Evolutionary conservation across 2,797 vertebrate species (phyloP), one percentile per base, ranked within the genome.

Genomic region (Gallirallus australis): DNA sequence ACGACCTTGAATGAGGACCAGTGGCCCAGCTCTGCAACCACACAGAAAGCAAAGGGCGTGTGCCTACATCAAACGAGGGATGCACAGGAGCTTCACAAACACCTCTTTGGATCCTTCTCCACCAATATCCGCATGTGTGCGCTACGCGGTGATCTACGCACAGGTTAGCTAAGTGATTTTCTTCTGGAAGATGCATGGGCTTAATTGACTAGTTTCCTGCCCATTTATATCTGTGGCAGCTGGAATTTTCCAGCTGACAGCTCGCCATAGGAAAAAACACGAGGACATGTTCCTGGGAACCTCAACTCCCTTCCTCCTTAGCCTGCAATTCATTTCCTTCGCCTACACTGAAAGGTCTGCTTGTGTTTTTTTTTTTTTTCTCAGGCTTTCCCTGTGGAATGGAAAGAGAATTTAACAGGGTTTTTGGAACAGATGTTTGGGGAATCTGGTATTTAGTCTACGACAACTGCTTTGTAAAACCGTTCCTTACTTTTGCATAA

Each of bases 401-500:
- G 63, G 90, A 94, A 90, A 18, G 63, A 86, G 90, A 93, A 84
- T 94, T 82, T 93, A 94, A 93, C 85, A 79, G 78, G 66, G 60
- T 11, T 92, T 95, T 82, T 78, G 57, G 71, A 95, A 90, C 93
- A 96, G 96, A 93, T 95, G 94, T 96, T 94, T 81, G 57, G 68
- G 71, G 90, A 95, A 89, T 95, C 81, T 95, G 81, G 78, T 89
- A 94, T 81, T 95, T 92, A 96, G 94, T 94, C 91, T 96, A 20
- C 0, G 31, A 85, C 71, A 96, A 94, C 72, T 75, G 86, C 91
- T 93, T 89, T 82, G 81, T 71, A 90, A 90, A 90, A 92, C 54
- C 42, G 72, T 75, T 89, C 69, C 83, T 94, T 93, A 65, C 54
- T 94, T 94, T 61, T 82, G 61, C 57, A 89, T 68, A 84, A 95